A percentile compares a stretch with the other conserved stretches of the same genome.
Conservation (phyloP, 2,888 invertebrate species). For the Nephrocerus scutellatus region DNA sequence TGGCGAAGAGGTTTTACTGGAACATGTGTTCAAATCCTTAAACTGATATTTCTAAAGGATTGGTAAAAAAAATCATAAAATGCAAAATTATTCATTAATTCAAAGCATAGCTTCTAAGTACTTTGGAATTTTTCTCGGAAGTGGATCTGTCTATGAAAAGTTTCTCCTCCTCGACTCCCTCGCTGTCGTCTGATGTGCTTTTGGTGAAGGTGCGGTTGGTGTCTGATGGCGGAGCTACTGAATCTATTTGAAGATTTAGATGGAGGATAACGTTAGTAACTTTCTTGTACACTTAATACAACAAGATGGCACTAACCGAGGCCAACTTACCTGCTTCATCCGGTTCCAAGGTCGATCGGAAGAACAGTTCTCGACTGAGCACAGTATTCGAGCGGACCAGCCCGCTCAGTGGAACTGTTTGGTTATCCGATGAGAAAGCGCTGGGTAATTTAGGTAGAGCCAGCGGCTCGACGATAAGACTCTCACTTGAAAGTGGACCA, state of each 20-base stretch:
- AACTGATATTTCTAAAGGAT: conserved; percentile 18
- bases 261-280: too few relatives aligned
- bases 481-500: conserved; percentile 47
- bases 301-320: neutral
- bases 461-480: conserved; percentile 41
- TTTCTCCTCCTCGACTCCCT: conserved; percentile 59
- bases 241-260: too few relatives aligned
- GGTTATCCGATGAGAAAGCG: conserved; percentile 34
- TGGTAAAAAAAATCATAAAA: neutral
- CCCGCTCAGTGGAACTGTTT: conserved; percentile 40
- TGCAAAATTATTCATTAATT: neutral
- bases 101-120: conserved; percentile 16
- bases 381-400: conserved; percentile 44
- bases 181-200: conserved; percentile 43
- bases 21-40: conserved; percentile 30
- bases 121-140: conserved; percentile 49
- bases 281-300: too few relatives aligned
- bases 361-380: conserved; percentile 35
- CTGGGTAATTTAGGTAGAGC: conserved; percentile 44
- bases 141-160: conserved; percentile 58
- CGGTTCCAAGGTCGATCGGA: conserved; percentile 19
- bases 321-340: conserved; percentile 18
- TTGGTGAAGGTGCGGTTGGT: conserved; percentile 2
- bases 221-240: neutral
- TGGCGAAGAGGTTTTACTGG: conserved; percentile 38